Conservation (phyloP, 2,888 invertebrate genomes). For the Periphyllus acericola region DNA sequence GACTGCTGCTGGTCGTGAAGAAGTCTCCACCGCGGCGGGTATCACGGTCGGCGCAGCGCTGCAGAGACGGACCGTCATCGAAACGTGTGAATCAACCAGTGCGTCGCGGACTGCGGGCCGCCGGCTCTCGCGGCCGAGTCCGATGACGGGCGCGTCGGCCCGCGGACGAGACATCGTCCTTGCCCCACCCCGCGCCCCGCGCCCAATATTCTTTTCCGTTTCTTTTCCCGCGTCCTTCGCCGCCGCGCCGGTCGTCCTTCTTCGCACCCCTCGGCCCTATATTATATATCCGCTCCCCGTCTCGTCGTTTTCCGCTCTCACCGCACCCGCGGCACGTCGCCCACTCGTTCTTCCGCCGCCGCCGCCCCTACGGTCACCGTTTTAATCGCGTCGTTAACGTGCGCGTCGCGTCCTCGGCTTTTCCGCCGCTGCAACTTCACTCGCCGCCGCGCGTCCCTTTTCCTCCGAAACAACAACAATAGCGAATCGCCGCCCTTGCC, state of each 20-base stretch:
- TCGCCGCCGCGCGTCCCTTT: neutral
- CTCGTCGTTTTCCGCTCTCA: too few relatives aligned
- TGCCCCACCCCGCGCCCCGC: neutral
- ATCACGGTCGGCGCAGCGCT: neutral
- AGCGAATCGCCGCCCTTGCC: neutral
- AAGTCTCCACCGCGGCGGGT: neutral
- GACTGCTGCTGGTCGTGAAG: neutral
- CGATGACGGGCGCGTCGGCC: neutral
- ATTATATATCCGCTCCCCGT: too few relatives aligned
- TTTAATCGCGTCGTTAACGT: neutral
- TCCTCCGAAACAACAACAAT: neutral
- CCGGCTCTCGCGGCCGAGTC: neutral
- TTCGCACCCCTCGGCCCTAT: too few relatives aligned
- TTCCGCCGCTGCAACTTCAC: neutral
- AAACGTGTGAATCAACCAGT: slow-evolving; percentile 10
- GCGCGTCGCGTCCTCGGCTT: neutral
- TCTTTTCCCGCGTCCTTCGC: neutral
- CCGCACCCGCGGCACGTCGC: too few relatives aligned
- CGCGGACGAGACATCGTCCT: neutral
- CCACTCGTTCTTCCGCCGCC: too few relatives aligned
- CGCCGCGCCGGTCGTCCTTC: too few relatives aligned
- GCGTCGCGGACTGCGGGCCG: neutral
- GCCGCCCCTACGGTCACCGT: too few relatives aligned
- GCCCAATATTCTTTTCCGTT: neutral
- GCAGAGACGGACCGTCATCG: slow-evolving; percentile 16